A percentile compares a stretch with the other conserved stretches of the same genome.
Conservation (phyloP, 2,113 vertebrate genomes). For the Corythaeola cristata region DNA sequence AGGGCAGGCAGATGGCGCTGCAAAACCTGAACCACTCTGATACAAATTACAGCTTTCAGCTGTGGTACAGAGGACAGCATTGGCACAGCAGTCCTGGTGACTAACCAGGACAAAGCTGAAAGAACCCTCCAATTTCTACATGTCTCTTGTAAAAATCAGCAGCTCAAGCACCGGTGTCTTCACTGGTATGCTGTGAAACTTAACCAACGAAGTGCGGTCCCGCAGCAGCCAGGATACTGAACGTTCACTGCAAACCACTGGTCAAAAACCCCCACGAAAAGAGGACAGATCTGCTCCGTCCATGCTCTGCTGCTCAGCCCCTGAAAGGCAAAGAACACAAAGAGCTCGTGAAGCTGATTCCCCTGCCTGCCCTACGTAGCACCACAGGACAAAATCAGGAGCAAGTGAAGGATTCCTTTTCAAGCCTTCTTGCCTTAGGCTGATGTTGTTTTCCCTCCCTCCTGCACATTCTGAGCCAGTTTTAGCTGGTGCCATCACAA, state of each 20-base stretch:
- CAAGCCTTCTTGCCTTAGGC: neutral
- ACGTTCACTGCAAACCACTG: neutral
- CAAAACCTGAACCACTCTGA: neutral
- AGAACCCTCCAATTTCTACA: neutral
- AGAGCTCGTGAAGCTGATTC: neutral
- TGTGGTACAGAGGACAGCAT: neutral
- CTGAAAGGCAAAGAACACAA: neutral
- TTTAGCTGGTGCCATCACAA: neutral
- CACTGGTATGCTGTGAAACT: neutral
- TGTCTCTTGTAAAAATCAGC: neutral
- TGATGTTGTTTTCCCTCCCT: neutral
- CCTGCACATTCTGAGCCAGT: neutral
- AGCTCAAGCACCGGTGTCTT: neutral
- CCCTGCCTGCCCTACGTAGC: neutral
- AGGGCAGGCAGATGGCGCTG: neutral
- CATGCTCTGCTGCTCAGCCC: neutral
- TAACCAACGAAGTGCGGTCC: neutral
- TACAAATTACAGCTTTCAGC: neutral
- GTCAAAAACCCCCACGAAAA: neutral
- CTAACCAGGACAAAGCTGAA: neutral
- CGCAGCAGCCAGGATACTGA: neutral
- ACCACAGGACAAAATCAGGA: neutral
- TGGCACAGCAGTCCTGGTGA: neutral
- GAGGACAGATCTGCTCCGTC: neutral
- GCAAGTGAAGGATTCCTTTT: neutral